Evolutionary conservation across 64 coral and sea anemone species (phyloP).

Genomic region (Cladopsammia gracilis): DNA sequence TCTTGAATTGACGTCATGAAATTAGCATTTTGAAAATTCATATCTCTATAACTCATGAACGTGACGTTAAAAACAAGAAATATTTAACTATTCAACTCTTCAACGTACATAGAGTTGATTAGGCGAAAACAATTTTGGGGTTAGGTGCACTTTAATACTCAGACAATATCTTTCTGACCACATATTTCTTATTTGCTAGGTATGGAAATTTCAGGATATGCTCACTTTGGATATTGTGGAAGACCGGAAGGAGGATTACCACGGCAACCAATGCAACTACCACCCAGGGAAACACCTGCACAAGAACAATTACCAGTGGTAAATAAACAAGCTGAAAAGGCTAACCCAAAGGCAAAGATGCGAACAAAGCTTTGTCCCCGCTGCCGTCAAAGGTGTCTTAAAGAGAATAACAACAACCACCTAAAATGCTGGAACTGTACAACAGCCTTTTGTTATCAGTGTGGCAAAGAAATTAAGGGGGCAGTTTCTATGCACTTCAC

Average conservation of each 20-base stretch:
- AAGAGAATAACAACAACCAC: constrained; percentile 88
- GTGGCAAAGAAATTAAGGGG: constrained; percentile 80
- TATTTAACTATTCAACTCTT: no score
- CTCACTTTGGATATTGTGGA: constrained; percentile 71
- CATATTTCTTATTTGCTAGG: constrained; percentile 45
- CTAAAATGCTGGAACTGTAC: constrained; percentile 97
- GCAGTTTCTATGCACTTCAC: constrained; percentile 75
- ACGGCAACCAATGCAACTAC: constrained; percentile 5
- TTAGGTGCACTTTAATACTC: no score
- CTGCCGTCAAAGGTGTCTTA: constrained; percentile 91
- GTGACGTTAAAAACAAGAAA: no score
- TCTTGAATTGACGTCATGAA: no score
- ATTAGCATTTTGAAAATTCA: no score
- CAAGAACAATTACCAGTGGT: constrained; percentile 18
- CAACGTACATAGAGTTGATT: no score
- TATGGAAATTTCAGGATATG: constrained; percentile 76
- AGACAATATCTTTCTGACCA: no score
- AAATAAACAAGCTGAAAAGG: not conserved
- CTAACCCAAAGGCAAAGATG: constrained; percentile 32
- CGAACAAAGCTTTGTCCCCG: constrained; percentile 68
- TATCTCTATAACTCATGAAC: no score
- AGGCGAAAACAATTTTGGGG: no score
- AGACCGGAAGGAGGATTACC: not conserved
- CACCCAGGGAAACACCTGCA: constrained; percentile 54
- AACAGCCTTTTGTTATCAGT: constrained; percentile 90